Base-by-base conservation (phyloP, 64 coral and sea anemone genomes). In the Stichodactyla helianthus region DNA sequence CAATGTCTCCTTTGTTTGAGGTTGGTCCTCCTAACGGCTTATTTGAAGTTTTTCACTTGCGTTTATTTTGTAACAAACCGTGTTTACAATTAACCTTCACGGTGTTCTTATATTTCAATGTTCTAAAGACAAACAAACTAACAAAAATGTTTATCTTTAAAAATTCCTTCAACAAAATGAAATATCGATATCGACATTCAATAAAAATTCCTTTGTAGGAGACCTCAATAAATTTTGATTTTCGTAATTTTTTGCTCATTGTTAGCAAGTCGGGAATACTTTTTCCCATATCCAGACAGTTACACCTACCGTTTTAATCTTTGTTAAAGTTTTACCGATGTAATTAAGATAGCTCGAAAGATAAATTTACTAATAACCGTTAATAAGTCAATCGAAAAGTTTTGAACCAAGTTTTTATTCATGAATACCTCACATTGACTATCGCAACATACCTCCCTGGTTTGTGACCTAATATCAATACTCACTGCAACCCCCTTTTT, bases 291-390 rank as follows among this genome's bases (percentile, higher is more conserved):
- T 58, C 10, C n/a, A 74, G 62, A 65, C 62, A 11, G 26, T 9
- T 8, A 74, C 52, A 20, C 78, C 52, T 52, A 81, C 51, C 78
- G 10, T 81, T 81, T 81, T 52, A 81, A 51, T 81, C 17, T 81
- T 54, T 81, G 78, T 81, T 81, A 81, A 53, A 53, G 78, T 81
- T 81, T 81, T 54, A 51, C 52, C 18, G 51, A 81, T 81, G 78
- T 52, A 81, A 81, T 81, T 81, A 81, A 81, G 78, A 81, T 81
- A 81, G 50, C 35, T 14, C 7, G 14, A 50, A 20, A 51, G 52
- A 81, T 81, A 81, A 81, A 51, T 54, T 52, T 50, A 81, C 15
- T 81, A 81, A 81, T 81, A 81, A 81, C 78, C 16, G n/a, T 81
- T 81, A 74, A 74, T 74, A 74, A 74, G 68, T 74, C 27, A 74